These are phyloP conservation scores for Macrostomum lignano DNA, from an alignment of 1,140 invertebrate genomes.

Conservation along the genomic window DNA sequence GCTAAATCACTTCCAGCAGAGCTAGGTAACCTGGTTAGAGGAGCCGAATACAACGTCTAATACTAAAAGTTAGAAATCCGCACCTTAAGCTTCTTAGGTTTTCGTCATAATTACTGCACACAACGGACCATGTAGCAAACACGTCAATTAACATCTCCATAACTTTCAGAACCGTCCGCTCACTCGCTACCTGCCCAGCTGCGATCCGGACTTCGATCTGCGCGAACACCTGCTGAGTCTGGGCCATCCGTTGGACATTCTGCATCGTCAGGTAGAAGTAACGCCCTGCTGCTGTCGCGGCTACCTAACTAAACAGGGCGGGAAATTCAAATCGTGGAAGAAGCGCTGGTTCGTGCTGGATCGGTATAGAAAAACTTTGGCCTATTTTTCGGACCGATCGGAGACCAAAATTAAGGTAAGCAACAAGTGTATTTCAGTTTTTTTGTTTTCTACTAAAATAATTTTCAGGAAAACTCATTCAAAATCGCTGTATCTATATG, in stretches of 20 bases:
- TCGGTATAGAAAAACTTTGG: slow-evolving; percentile 44
- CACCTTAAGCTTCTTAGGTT: too few species aligned
- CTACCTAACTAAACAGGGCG: slow-evolving; percentile 61
- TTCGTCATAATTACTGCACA: too few species aligned
- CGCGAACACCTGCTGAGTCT: slow-evolving; percentile 63
- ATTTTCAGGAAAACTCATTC: too few species aligned
- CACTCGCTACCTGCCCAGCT: slow-evolving; percentile 65
- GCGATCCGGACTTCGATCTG: slow-evolving; percentile 50
- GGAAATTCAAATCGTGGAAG: slow-evolving; percentile 65
- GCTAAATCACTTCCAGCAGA: too few species aligned
- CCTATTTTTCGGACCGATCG: slow-evolving; percentile 61
- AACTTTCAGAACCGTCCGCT: slow-evolving; percentile 44
- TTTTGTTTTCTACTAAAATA: too few species aligned
- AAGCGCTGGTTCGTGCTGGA: slow-evolving; percentile 91
- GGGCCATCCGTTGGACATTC: slow-evolving; percentile 61
- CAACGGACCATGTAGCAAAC: too few species aligned
- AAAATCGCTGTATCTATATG: too few species aligned
- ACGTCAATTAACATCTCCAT: too few species aligned
- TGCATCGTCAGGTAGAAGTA: slow-evolving; percentile 48
- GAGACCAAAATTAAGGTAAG: slow-evolving; percentile 58
- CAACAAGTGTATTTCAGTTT: too few species aligned
- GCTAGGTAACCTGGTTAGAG: too few species aligned
- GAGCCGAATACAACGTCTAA: too few species aligned
- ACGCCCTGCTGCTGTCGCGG: slow-evolving; percentile 52
- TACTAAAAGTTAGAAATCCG: too few species aligned